Evolutionary conservation across 1,140 invertebrate species (phyloP).

Genomic region (Solen grandis): DNA sequence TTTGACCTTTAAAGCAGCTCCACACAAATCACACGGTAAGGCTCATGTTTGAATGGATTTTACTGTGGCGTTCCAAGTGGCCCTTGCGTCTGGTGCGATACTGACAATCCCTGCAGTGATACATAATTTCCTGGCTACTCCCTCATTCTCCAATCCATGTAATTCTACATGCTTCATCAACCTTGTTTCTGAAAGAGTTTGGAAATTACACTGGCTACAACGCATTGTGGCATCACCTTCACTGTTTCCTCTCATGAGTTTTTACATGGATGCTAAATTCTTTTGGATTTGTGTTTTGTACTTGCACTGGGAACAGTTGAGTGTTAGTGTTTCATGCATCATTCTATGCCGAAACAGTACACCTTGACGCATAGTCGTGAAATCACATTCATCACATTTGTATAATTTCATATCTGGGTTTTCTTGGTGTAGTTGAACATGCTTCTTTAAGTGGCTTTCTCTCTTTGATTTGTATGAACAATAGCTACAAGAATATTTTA

Average conservation of each 20-base stretch:
- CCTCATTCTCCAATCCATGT: not conserved
- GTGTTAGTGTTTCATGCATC: slow-evolving; percentile 68
- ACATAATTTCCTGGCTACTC: slow-evolving; percentile 9
- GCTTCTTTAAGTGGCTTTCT: slow-evolving; percentile 77
- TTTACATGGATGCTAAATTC: not conserved
- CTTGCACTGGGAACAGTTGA: slow-evolving; percentile 61
- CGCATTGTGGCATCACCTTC: not conserved
- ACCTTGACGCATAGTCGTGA: slow-evolving; percentile 74
- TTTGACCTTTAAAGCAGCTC: slow-evolving; percentile 80
- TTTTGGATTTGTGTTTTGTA: slow-evolving; percentile 49
- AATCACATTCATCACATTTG: too few relatives aligned
- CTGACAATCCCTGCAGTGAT: slow-evolving; percentile 55
- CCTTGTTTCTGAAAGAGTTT: not conserved
- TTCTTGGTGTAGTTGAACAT: slow-evolving; percentile 74
- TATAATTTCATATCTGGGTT: slow-evolving; percentile 71
- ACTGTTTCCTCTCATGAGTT: not conserved
- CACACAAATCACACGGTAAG: slow-evolving; percentile 81
- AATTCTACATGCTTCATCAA: slow-evolving; percentile 10
- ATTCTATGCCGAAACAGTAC: slow-evolving; percentile 76
- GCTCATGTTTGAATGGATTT: slow-evolving; percentile 78
- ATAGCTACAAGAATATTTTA: slow-evolving; percentile 77
- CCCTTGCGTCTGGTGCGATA: slow-evolving; percentile 72
- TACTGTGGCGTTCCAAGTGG: slow-evolving; percentile 78
- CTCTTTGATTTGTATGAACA: slow-evolving; percentile 80
- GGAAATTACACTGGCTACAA: not conserved